Evolutionary conservation across 1,140 invertebrate species (phyloP).

Genomic region (Drosophila busckii): DNA sequence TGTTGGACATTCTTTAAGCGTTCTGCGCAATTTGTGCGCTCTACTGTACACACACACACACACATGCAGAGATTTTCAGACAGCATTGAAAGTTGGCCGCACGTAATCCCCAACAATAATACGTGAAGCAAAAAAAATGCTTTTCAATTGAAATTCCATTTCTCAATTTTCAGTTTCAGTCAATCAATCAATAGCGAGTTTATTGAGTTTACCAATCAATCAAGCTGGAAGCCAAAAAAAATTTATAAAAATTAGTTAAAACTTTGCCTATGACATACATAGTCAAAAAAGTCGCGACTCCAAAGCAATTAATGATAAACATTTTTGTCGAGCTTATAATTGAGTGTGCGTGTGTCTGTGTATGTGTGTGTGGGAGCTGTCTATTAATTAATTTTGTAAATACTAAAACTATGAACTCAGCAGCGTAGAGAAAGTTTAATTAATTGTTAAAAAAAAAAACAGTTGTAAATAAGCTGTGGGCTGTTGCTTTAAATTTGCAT

Average conservation of each 20-base stretch:
- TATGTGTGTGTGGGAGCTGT: too few species aligned
- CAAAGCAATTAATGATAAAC: too few species aligned
- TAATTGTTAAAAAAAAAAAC: too few species aligned
- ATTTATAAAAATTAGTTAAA: slow-evolving; percentile 7
- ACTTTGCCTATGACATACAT: not conserved
- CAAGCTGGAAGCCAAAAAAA: slow-evolving; percentile 3
- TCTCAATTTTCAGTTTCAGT: slow-evolving; percentile 15
- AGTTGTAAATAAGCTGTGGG: too few species aligned
- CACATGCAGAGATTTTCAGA: slow-evolving; percentile 10
- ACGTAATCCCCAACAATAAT: slow-evolving; percentile 21
- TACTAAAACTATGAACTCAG: too few species aligned
- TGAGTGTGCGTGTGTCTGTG: too few species aligned
- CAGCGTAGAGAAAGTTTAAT: too few species aligned
- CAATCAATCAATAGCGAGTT: slow-evolving; percentile 13
- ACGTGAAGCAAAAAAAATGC: slow-evolving; percentile 19
- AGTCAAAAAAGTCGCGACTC: too few species aligned
- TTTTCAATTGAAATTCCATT: slow-evolving; percentile 29
- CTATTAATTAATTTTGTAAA: too few species aligned
- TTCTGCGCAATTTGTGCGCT: slow-evolving; percentile 70
- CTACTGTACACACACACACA: slow-evolving; percentile 29
- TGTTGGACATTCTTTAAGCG: slow-evolving; percentile 55
- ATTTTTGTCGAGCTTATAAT: too few species aligned
- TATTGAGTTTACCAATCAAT: slow-evolving; percentile 22
- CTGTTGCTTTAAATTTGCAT: too few species aligned
- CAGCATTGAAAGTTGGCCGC: slow-evolving; percentile 33